These are phyloP conservation scores for Piezodorus guildinii DNA, from an alignment of 1,140 invertebrate species.

Conservation along the genomic window DNA sequence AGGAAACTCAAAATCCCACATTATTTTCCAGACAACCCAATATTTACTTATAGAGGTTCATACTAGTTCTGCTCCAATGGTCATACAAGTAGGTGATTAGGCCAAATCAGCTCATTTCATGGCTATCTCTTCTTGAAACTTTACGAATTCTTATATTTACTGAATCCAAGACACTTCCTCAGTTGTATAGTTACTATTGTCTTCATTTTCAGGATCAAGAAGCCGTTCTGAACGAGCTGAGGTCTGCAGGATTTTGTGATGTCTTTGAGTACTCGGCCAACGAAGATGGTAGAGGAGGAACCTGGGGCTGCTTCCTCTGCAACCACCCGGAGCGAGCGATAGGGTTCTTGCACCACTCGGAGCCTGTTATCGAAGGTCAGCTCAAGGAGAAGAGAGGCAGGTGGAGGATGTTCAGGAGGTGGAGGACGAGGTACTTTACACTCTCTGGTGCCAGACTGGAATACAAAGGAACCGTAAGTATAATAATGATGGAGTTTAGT, in stretches of 20 bases:
- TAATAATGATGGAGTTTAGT: background rate
- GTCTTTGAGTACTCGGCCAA: conserved; percentile 64
- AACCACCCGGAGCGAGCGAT: conserved; percentile 79
- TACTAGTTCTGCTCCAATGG: too few species aligned
- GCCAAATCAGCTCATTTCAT: too few species aligned
- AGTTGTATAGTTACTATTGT: too few species aligned
- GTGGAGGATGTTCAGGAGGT: conserved; percentile 79
- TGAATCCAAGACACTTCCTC: too few species aligned
- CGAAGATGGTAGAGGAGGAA: conserved; percentile 36
- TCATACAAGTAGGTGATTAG: too few species aligned
- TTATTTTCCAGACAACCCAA: too few species aligned
- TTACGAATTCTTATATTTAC: too few species aligned
- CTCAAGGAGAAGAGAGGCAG: conserved; percentile 90
- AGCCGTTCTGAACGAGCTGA: conserved; percentile 67
- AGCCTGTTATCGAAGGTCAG: conserved; percentile 77
- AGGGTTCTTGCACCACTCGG: conserved; percentile 60
- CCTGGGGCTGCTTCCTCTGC: conserved; percentile 81
- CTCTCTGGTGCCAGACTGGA: conserved; percentile 80
- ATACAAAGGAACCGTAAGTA: conserved; percentile 70
- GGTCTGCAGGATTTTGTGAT: conserved; percentile 80
- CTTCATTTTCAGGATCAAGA: conserved; percentile 59
- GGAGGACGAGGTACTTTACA: conserved; percentile 88
- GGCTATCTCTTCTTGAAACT: too few species aligned
- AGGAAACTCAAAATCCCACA: too few species aligned
- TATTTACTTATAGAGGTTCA: too few species aligned